Evolutionary conservation across 2,888 invertebrate species (phyloP).

Genomic region (Andricus curvator): DNA sequence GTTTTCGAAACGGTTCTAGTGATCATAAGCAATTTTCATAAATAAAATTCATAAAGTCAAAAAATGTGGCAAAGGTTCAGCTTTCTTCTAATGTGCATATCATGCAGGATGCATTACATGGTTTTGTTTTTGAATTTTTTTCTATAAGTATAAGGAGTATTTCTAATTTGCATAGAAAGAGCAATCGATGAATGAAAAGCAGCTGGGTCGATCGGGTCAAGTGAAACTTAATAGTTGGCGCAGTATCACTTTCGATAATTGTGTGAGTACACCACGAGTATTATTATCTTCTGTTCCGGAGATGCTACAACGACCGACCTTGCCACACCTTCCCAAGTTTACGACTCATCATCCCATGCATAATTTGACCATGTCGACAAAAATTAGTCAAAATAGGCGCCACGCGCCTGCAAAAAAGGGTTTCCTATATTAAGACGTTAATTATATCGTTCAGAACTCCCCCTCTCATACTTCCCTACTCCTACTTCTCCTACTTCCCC

Average conservation of each 20-base stretch:
- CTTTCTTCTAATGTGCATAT: not conserved
- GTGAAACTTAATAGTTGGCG: constrained; percentile 30
- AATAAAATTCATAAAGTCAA: not conserved
- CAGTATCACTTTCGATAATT: constrained; percentile 4
- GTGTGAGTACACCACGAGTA: not conserved
- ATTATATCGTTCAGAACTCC: too few species aligned
- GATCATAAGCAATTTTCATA: not conserved
- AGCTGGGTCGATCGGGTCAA: constrained; percentile 30
- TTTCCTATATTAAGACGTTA: too few species aligned
- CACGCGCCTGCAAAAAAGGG: too few species aligned
- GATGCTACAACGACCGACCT: constrained; percentile 12
- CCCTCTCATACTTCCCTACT: too few species aligned
- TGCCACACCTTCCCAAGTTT: constrained; percentile 21
- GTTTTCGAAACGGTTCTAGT: not conserved
- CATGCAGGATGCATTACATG: not conserved
- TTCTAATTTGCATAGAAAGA: not conserved
- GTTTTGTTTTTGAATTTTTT: not conserved
- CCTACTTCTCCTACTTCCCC: too few species aligned
- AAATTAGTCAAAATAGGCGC: too few species aligned
- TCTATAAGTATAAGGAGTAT: not conserved
- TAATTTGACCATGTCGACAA: not conserved
- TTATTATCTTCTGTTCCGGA: not conserved
- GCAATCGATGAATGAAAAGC: not conserved
- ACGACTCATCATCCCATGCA: not conserved
- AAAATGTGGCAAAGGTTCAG: not conserved